These are phyloP conservation scores for Apostichopus japonicus DNA, from an alignment of 35 echinoderm and acorn worm species.

Conservation along the genomic window DNA sequence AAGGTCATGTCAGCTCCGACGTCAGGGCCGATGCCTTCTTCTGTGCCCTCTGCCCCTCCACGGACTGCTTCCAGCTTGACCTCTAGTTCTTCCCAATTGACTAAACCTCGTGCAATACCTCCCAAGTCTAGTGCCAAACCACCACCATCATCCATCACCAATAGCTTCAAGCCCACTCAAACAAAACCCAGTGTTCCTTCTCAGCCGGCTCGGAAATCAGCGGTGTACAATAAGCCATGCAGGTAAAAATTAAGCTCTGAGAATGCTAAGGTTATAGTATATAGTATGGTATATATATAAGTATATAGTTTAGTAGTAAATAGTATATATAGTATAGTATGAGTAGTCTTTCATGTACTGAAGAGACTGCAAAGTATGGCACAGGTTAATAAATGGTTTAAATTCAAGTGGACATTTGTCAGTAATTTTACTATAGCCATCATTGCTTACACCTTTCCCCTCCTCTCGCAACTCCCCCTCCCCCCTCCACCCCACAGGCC, in stretches of 20 bases:
- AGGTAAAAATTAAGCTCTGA: slow-evolving; percentile 1
- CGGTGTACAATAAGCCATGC: slow-evolving; percentile 47
- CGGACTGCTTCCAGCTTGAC: not conserved
- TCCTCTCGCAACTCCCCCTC: too few relatives aligned
- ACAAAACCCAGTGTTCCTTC: not conserved
- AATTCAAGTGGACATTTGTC: too few relatives aligned
- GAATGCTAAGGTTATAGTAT: too few relatives aligned
- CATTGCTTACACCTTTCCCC: too few relatives aligned
- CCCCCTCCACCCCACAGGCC: too few relatives aligned
- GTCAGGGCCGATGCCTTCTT: not conserved
- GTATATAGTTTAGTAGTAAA: too few relatives aligned
- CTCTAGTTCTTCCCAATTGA: slow-evolving; percentile 10
- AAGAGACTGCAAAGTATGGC: too few relatives aligned
- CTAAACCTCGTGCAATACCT: slow-evolving; percentile 37
- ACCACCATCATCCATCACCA: not conserved
- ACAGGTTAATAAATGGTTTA: too few relatives aligned
- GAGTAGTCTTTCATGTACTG: too few relatives aligned
- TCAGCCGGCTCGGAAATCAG: slow-evolving; percentile 24
- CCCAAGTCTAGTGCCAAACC: slow-evolving; percentile 53
- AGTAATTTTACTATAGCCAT: too few relatives aligned
- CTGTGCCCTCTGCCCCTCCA: slow-evolving; percentile 41
- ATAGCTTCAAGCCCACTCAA: slow-evolving; percentile 37
- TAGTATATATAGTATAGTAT: too few relatives aligned
- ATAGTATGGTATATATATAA: not conserved
- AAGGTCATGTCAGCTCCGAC: slow-evolving; percentile 52